Base-by-base conservation (phyloP, 2,888 invertebrate genomes). In the Diarsia mendica region DNA sequence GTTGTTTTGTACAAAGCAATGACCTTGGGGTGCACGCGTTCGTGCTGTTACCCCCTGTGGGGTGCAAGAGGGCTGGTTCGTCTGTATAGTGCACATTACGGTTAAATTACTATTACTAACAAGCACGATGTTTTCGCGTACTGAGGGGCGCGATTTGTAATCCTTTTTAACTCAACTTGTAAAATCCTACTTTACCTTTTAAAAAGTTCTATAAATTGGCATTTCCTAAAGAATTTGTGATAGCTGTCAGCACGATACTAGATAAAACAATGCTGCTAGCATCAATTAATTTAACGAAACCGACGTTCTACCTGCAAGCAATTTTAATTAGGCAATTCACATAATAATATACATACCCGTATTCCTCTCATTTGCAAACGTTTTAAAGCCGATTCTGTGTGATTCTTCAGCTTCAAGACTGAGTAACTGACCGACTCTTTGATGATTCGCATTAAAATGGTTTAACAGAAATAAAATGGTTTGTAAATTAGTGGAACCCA, bases 21-120 rank as follows among this genome's bases (percentile, higher is more conserved):
- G 70, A 53, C 66, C 60, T 72, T 78, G 65, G 49, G 11, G 2
- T 28, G 28, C 28, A 55, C 77, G n/a, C 18, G 13, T 65, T 65
- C 46, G 51, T 60, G 49, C 23, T 20, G 33, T 33, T 33, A 44
- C 48, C 10, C 53, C 48, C 65, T 44, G 60, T 44, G 60, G 65
- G 77, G 60, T 61, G 44, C 79, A 55, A 11, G 60, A 18, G 20
- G 53, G 65, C n/a, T 49, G 44, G 53, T 23, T 72, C 23, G 79
- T 66, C n/a, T 66, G 79, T 55, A n/a, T 53, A 49, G 55, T 67
- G 66, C 13, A 49, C 13, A 67, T 79, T 61, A 78, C 2, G 20
- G 3, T 11, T 20, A 11, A 67, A 78, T 28, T 66, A 72, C 23
- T 33, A 78, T 28, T 66, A 72, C 23, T 33, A 63, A 72, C 20